Base-by-base conservation (phyloP, 2,797 vertebrate genomes). In the Malurus leucopterus region DNA sequence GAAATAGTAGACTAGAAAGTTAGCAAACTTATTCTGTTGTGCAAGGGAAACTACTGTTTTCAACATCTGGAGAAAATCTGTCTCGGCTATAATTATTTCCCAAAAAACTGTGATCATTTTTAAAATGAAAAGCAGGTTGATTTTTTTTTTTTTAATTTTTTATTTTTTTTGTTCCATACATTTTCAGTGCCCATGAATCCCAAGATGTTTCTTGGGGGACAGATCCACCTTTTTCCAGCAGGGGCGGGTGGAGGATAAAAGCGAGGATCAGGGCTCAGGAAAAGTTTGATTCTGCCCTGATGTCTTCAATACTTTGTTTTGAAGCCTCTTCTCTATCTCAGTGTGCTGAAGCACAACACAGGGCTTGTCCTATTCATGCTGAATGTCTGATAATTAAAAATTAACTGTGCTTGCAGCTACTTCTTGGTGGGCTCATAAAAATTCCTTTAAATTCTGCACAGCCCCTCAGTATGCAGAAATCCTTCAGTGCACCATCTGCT, bases 391-490 rank as follows among this genome's bases (percentile, higher is more conserved):
- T 86, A 81, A 88, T 82, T 84, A 62, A 92, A 94, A 94, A 94
- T 92, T 76, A 96, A 91, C 91, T 91, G 63, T 57, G 74, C 73
- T 95, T 89, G 84, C 86, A 92, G 73, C 23, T 54, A 73, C 91
- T 91, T 93, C 68, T 84, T 76, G 50, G 89, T 80, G 79, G 67
- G 77, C 77, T 95, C 79, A 87, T 94, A 94, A 95, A 96, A 95
- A 92, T 86, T 61, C 51, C 74, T 85, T 89, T 94, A 88, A 82
- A 78, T 72, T 94, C 78, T 77, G 53, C 67, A 46, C 23, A 23
- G 65, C 34, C 83, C 73, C 86, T 94, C 70, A 79, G 53, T 67
- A 71, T 83, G 78, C 81, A 90, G 77, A 78, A 94, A 78, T 93
- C 75, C 62, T 90, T 65, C 8, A 9, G 64, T 54, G 86, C 30